Percentiles rank a stretch among this genome's conserved stretches.
These are phyloP conservation scores for Periophthalmus modestus DNA, from an alignment of 2,113 vertebrate genomes.

Conservation along the genomic window DNA sequence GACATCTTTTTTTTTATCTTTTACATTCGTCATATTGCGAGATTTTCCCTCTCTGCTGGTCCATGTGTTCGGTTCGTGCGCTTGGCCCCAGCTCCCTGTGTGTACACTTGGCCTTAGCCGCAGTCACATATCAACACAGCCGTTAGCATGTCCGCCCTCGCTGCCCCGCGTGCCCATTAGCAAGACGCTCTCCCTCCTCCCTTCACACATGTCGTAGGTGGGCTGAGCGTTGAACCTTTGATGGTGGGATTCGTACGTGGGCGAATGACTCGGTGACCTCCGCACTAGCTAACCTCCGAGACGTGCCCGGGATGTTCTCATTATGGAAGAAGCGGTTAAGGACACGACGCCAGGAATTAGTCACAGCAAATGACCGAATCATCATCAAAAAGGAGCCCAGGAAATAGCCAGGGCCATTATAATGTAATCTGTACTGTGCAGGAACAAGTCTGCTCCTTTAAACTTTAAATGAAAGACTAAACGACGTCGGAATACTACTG, in stretches of 20 bases:
- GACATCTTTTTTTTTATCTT: not conserved
- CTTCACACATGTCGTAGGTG: constrained; percentile 51
- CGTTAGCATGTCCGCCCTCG: constrained; percentile 33
- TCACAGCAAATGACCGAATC: not conserved
- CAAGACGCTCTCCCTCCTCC: constrained; percentile 40
- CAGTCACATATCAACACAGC: constrained; percentile 28
- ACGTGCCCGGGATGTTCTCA: not conserved
- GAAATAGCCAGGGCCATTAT: not conserved
- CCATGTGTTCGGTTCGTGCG: not conserved
- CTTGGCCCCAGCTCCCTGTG: constrained; percentile 7
- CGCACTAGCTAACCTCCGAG: not conserved
- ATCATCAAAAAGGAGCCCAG: not conserved
- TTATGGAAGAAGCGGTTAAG: not conserved
- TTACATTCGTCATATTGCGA: not conserved
- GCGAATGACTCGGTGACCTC: constrained; percentile 54
- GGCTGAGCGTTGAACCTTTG: constrained; percentile 60
- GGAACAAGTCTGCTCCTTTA: not conserved
- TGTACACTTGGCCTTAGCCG: constrained; percentile 2
- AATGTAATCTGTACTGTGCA: not conserved
- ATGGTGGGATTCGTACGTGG: constrained; percentile 56
- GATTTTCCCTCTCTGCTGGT: not conserved
- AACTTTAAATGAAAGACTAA: not conserved
- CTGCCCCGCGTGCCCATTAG: constrained; percentile 59
- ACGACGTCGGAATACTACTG: not conserved
- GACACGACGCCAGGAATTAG: not conserved